Conservation (phyloP, 1,140 invertebrate genomes). For the Triops cancriformis region DNA sequence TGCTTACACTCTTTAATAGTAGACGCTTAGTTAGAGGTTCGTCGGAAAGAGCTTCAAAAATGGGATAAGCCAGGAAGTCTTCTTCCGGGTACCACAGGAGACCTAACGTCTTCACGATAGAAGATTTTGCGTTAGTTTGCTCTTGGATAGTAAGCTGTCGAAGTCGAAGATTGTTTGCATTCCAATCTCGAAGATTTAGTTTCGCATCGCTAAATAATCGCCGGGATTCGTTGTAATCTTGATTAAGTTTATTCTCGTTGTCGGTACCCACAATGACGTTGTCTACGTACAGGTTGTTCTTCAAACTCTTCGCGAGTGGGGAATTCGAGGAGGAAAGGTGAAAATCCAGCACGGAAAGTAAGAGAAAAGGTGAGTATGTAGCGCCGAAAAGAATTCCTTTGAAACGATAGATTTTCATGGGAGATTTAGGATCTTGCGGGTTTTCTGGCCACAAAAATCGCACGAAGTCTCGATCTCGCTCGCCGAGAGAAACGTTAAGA, state of each 20-base stretch:
- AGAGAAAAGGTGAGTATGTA: background rate
- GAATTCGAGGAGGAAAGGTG: background rate
- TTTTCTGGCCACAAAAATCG: background rate
- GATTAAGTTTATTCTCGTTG: background rate
- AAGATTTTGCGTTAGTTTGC: background rate
- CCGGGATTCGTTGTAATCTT: background rate
- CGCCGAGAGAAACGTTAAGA: background rate
- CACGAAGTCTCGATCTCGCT: background rate
- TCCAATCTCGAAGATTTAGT: background rate
- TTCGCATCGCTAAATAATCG: background rate
- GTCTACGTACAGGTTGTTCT: slow-evolving; percentile 22
- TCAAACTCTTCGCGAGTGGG: background rate
- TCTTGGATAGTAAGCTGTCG: background rate
- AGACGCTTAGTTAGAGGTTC: slow-evolving; percentile 28
- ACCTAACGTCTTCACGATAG: slow-evolving; percentile 6
- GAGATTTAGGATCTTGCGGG: background rate
- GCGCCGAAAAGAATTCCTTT: slow-evolving; percentile 17
- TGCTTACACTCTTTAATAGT: slow-evolving; percentile 23
- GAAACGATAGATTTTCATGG: background rate
- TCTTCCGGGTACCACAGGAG: background rate
- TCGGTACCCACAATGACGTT: slow-evolving; percentile 12
- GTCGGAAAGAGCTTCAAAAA: background rate
- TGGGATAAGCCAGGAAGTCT: background rate
- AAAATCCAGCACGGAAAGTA: background rate
- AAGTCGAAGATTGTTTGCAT: background rate